A percentile compares a stretch with the other conserved stretches of the same genome.
phyloP scores from a whole-genome alignment of 2,113 vertebrate genomes.

The Gila orcuttii region DNA sequence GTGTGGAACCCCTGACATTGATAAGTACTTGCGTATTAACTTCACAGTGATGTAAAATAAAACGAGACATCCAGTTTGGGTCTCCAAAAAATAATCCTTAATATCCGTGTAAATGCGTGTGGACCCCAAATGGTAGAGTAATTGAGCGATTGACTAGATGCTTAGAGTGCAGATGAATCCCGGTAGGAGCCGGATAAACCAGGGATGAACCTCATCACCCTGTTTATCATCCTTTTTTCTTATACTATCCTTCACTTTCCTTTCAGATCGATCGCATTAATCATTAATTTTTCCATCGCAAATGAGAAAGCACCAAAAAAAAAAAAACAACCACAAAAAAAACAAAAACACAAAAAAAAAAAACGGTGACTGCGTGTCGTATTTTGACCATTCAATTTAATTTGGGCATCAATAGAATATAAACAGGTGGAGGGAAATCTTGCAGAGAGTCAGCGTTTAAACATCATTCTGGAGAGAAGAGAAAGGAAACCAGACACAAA shows the following conservation, averaged over 20 bases:
- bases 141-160: slow-evolving; percentile 30
- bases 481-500: slow-evolving; percentile 35
- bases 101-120: background rate
- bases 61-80: slow-evolving; percentile 22
- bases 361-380: background rate
- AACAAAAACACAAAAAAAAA: background rate
- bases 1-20: slow-evolving; percentile 40
- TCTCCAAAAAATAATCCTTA: slow-evolving; percentile 27
- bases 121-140: slow-evolving; percentile 9
- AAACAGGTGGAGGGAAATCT: background rate
- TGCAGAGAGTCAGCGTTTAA: background rate
- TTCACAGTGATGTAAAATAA: slow-evolving; percentile 28
- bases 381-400: slow-evolving; percentile 12
- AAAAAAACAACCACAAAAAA: background rate
- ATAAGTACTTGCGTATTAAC: slow-evolving; percentile 22
- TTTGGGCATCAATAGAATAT: background rate
- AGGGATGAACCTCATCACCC: background rate
- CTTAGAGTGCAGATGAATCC: background rate
- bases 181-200: slow-evolving; percentile 14
- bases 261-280: background rate
- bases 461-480: slow-evolving; percentile 23
- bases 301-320: slow-evolving; percentile 21
- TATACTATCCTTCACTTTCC: slow-evolving; percentile 8
- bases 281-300: background rate
- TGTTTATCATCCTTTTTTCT: background rate